Conservation (phyloP, 2,113 vertebrate genomes). For the Pseudopipra pipra region DNA sequence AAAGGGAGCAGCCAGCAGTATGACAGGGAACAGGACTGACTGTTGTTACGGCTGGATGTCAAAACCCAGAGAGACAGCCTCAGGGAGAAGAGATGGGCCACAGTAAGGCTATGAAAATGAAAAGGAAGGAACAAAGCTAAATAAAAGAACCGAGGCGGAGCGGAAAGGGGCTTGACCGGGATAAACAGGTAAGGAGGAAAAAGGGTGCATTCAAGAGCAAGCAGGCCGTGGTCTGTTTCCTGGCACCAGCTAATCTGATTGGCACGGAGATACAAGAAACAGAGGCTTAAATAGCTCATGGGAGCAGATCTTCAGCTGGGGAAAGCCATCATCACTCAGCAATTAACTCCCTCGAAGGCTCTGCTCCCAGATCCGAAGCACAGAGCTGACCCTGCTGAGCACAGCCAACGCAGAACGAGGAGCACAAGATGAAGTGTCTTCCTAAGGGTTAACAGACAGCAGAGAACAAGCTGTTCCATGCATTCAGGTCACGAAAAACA, state of each 20-base stretch:
- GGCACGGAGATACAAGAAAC: slow-evolving; percentile 37
- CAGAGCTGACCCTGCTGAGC: background rate
- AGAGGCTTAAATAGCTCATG: slow-evolving; percentile 51
- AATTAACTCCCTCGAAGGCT: background rate
- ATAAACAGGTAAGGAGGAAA: slow-evolving; percentile 61
- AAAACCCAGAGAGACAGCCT: background rate
- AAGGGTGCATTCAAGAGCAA: slow-evolving; percentile 50
- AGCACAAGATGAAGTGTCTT: background rate
- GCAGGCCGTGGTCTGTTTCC: slow-evolving; percentile 33
- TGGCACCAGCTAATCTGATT: slow-evolving; percentile 64
- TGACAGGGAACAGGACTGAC: background rate
- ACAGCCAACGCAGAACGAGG: background rate
- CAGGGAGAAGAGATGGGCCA: background rate
- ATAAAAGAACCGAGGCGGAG: background rate
- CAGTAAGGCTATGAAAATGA: background rate
- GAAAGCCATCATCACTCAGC: slow-evolving; percentile 32
- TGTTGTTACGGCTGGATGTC: background rate
- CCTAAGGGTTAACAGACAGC: slow-evolving; percentile 45
- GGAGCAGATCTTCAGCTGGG: slow-evolving; percentile 47
- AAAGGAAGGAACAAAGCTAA: slow-evolving; percentile 42
- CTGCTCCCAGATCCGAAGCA: background rate
- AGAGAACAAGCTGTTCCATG: slow-evolving; percentile 35
- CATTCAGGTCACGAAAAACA: slow-evolving; percentile 28
- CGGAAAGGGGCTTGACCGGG: slow-evolving; percentile 10
- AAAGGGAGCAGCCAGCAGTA: background rate